Evolutionary conservation across 2,888 invertebrate species (phyloP).

Genomic region (Baronia brevicornis): DNA sequence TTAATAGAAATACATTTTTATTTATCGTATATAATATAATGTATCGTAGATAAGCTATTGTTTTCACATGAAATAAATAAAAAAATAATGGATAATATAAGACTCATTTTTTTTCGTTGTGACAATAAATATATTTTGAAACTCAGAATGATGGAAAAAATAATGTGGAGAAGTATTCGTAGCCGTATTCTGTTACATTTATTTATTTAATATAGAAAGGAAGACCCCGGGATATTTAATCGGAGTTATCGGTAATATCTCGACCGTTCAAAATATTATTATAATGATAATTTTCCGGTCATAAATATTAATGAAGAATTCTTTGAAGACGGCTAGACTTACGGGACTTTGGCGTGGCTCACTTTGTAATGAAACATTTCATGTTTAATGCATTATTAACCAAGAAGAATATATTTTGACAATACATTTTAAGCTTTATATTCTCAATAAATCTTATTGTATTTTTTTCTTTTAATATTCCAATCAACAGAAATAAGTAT

Average conservation of each 20-base stretch:
- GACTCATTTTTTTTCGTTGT: too few relatives aligned
- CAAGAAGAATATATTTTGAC: slow-evolving; percentile 4
- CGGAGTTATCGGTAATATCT: slow-evolving; percentile 46
- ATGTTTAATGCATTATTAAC: slow-evolving; percentile 7
- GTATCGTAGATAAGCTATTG: too few relatives aligned
- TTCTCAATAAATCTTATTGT: not conserved
- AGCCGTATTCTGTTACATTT: slow-evolving; percentile 5
- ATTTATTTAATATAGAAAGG: slow-evolving; percentile 24
- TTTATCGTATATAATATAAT: too few relatives aligned
- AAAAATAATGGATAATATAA: too few relatives aligned
- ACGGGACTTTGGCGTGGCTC: slow-evolving; percentile 10
- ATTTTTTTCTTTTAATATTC: not conserved
- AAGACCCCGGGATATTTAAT: slow-evolving; percentile 32
- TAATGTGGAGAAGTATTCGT: not conserved
- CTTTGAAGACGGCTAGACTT: slow-evolving; percentile 30
- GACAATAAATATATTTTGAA: too few relatives aligned
- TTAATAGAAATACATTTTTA: too few relatives aligned
- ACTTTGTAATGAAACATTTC: slow-evolving; percentile 10
- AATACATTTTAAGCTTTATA: not conserved
- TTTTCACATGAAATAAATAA: too few relatives aligned
- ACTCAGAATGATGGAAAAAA: not conserved
- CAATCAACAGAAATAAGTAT: too few relatives aligned
- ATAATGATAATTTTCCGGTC: slow-evolving; percentile 65
- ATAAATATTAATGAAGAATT: slow-evolving; percentile 68
- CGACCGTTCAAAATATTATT: slow-evolving; percentile 53